Base-by-base conservation (phyloP, 2,888 invertebrate species). In the Amiota minor region DNA sequence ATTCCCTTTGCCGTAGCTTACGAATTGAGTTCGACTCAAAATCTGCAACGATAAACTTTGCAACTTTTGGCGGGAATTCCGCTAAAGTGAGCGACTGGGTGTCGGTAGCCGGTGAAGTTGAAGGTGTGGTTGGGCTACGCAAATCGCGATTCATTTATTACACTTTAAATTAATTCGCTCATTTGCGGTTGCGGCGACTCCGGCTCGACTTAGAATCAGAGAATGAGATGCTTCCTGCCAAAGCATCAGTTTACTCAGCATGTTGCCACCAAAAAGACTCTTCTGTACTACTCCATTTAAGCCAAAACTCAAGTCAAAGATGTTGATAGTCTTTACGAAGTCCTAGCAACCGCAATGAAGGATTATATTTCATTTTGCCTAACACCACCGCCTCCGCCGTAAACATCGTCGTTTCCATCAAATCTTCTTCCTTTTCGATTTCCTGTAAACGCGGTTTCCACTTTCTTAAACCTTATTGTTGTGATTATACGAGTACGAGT, bases 91-190 rank as follows among this genome's bases (percentile, higher is more conserved):
- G 14, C 56, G 56, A 16, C 18, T 14, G n/a, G 18, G 59, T 14
- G 72, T 18, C 47, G 65, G 16, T 16, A 8, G 65, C 10, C 8
- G 49, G 59, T 12, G 16, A 18, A 59, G 59, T 59, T 18, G 59
- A 18, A 11, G 59, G 59, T 18, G 18, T 18, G 59, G 23, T 14
- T 18, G 23, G 67, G 67, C 45, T 16, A 68, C 50, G 23, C 23
- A 53, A 68, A 68, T 75, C 74, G 77, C 77, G 77, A 77, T 77
- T 77, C 80, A 78, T 80, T 78, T 78, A 80, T 78, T 78, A 78
- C 74, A 76, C 76, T 78, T 78, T 75, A 78, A 80, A 80, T 78
- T 78, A 80, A 79, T 77, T 76, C 78, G 73, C 77, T 76, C 77
- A 73, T 77, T 78, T 80, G 78, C 74, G 79, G 78, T 76, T 70